These are phyloP conservation scores for Fistularia commersonii DNA, from an alignment of 2,797 vertebrate species.

Conservation along the genomic window DNA sequence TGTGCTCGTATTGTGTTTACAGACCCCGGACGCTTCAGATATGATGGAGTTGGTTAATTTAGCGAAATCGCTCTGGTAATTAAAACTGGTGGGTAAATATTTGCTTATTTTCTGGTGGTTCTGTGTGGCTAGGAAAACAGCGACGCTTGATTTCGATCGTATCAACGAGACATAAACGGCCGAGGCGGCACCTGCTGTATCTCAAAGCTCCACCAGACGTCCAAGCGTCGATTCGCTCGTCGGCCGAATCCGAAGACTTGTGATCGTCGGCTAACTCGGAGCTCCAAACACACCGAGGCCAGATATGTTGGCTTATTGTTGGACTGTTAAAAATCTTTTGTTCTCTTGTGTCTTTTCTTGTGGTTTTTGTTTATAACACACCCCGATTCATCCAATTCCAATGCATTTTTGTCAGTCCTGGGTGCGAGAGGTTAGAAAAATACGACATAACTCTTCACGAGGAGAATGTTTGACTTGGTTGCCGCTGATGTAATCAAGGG, in stretches of 20 bases:
- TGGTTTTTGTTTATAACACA: constrained; percentile 59
- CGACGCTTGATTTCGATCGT: constrained; percentile 24
- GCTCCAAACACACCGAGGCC: constrained; percentile 27
- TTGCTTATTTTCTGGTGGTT: constrained; percentile 59
- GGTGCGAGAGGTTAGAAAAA: constrained; percentile 70
- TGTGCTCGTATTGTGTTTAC: constrained; percentile 14
- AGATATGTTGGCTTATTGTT: constrained; percentile 22
- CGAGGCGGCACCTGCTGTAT: constrained; percentile 23
- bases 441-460: constrained; percentile 42
- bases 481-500: constrained; percentile 68
- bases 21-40: constrained; percentile 41
- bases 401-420: constrained; percentile 64
- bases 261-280: constrained; percentile 13
- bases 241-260: background rate
- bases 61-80: constrained; percentile 69
- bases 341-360: constrained; percentile 39
- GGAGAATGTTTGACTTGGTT: constrained; percentile 69
- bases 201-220: too few species aligned
- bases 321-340: constrained; percentile 53
- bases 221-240: too few species aligned
- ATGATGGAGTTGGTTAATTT: constrained; percentile 74
- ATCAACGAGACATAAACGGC: constrained; percentile 13
- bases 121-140: constrained; percentile 37
- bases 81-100: constrained; percentile 74
- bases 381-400: constrained; percentile 67